These are phyloP conservation scores for Idaea dimidiata DNA, from an alignment of 2,888 invertebrate genomes.

Conservation along the genomic window DNA sequence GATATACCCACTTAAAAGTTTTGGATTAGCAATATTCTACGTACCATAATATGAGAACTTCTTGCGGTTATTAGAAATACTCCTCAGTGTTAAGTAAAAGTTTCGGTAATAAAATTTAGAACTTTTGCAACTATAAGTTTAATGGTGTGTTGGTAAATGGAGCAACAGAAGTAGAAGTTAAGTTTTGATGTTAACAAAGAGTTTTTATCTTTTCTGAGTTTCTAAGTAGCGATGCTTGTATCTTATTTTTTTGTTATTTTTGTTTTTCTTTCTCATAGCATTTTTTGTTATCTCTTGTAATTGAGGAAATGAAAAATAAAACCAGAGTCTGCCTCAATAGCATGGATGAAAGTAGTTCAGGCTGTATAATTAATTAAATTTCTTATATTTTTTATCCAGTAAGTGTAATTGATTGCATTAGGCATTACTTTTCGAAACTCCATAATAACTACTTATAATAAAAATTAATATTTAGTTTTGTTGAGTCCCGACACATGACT, in stretches of 20 bases:
- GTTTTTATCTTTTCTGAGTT: background rate
- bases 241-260: background rate
- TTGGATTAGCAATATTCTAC: constrained; percentile 20
- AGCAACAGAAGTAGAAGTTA: background rate
- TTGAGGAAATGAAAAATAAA: too few species aligned
- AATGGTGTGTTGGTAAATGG: background rate
- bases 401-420: too few species aligned
- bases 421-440: too few species aligned
- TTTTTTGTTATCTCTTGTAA: too few species aligned
- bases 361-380: too few species aligned
- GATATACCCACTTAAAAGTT: constrained; percentile 37
- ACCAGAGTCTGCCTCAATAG: too few species aligned
- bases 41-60: constrained; percentile 27
- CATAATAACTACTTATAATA: too few species aligned
- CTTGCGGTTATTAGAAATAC: constrained; percentile 35
- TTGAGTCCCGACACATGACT: too few species aligned
- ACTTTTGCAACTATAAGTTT: background rate
- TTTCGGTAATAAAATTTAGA: constrained; percentile 9
- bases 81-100: constrained; percentile 8
- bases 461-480: too few species aligned
- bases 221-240: background rate
- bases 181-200: constrained; percentile 8
- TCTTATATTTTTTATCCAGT: too few species aligned
- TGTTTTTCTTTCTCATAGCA: too few species aligned
- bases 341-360: too few species aligned